Base-by-base conservation (phyloP, 2,113 vertebrate genomes). In the Eudyptes chrysolophus region DNA sequence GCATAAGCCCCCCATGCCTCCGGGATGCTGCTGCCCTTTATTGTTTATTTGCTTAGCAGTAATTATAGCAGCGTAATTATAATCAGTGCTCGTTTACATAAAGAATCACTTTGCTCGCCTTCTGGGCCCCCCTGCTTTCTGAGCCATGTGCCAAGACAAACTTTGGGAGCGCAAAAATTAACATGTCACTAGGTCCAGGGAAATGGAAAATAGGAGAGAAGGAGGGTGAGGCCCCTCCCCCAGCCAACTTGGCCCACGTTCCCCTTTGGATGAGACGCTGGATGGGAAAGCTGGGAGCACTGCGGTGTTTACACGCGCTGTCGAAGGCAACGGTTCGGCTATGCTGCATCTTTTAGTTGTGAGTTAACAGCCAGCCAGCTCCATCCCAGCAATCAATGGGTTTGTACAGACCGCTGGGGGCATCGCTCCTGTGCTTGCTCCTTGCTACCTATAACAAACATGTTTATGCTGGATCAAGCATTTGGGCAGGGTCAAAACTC, bases 11-110 rank as follows among this genome's bases (percentile, higher is more conserved):
- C 0, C 2, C 29, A 0, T 9, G 93, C 72, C 92, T 78, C 76
- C 4, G 5, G 95, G 95, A 25, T 16, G 96, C 90, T 3, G 84
- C 95, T 95, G 94, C 90, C 90, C 90, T 80, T 62, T 7, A 0
- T 0, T 58, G 92, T 97, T 96, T 97, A 51, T 97, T 97, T 96
- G 90, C 90, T 94, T 2, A 84, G 90, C 78, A 30, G 94, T 36
- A 92, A 97, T 97, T 96, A 96, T 22, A 83, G 90, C 75, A 4
- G 79, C 0, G 4, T 76, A 92, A 97, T 97, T 97, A 93, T 52
- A 57, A 92, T 69, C 95, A 87, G 87, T 3, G 5, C 77, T 46
- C 15, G n/a, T 93, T 91, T 84, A 82, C 92, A 85, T 1, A 68
- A 84, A 64, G 95, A 52, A 64, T 52, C 48, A 2, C 87, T 58